These are phyloP conservation scores for Montipora efflorescens DNA, from an alignment of 64 coral and sea anemone genomes.

Conservation along the genomic window DNA sequence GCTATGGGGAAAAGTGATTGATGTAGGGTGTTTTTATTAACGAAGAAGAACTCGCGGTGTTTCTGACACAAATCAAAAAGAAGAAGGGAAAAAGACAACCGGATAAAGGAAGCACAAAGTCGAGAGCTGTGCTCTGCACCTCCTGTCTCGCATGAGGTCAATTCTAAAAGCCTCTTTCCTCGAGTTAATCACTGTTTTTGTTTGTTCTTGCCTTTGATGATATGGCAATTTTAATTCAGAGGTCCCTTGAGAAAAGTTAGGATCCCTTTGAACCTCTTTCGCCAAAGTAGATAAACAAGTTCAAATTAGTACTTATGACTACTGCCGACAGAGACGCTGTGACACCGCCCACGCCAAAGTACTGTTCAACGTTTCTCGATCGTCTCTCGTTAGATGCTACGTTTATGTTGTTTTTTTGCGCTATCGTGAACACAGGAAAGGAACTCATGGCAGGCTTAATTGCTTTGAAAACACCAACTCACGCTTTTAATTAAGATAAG, in stretches of 20 bases:
- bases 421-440: constrained; percentile 34
- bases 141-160: background rate
- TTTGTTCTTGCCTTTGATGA: constrained; percentile 48
- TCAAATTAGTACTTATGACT: constrained; percentile 7
- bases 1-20: constrained; percentile 57
- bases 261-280: background rate
- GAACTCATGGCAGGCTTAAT: constrained; percentile 25
- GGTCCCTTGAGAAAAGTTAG: constrained; percentile 34
- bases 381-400: background rate
- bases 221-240: constrained; percentile 64
- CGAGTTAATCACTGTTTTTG: constrained; percentile 53
- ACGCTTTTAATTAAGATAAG: background rate
- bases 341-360: constrained; percentile 35
- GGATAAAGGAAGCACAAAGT: constrained; percentile 43
- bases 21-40: constrained; percentile 42
- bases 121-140: background rate
- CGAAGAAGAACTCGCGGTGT: constrained; percentile 35
- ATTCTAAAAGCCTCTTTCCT: constrained; percentile 28
- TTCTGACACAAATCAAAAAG: background rate
- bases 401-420: constrained; percentile 12
- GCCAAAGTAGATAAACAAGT: constrained; percentile 20
- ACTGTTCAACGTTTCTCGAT: constrained; percentile 41
- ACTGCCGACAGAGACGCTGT: constrained; percentile 5
- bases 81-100: background rate
- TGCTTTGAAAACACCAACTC: constrained; percentile 37